phyloP scores from a whole-genome alignment of 2,113 vertebrate species.

The cattle (Bos taurus) region ARS-UCD2.0 NC_037331.1:93488001-93488500 shows the following conservation, averaged over 20 bases:
- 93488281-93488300: constrained; percentile 66
- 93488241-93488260: background rate
- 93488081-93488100: background rate
- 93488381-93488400: background rate
- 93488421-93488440: background rate
- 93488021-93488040: background rate
- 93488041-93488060: background rate
- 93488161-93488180: background rate
- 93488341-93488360: background rate
- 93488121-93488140: background rate
- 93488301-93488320: background rate
- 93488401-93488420: background rate
- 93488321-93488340: background rate
- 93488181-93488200: background rate
- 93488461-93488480: background rate
- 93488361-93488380: background rate
- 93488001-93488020: background rate
- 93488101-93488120: background rate
- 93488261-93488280: constrained; percentile 34
- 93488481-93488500: background rate
- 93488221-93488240: background rate
- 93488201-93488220: background rate
- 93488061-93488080: background rate
- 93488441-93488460: background rate
- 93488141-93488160: constrained; percentile 20